Percentiles rank a stretch among this genome's conserved stretches.
Conservation (phyloP, 2,797 vertebrate species). For the Acanthurus lineatus region DNA sequence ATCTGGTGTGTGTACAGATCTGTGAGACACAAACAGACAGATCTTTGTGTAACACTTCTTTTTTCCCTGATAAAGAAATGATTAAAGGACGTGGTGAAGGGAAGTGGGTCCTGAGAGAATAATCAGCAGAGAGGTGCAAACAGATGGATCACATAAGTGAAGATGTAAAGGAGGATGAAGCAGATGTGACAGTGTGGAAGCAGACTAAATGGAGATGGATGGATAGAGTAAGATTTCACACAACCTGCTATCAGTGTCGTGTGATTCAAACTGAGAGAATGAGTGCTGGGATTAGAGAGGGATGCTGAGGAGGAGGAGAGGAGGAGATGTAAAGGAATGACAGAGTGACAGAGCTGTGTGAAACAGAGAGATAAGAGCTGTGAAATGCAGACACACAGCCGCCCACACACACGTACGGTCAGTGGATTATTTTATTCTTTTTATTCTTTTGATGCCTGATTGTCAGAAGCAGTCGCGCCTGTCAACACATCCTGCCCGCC, state of each 20-base stretch:
- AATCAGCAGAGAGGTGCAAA: constrained; percentile 9
- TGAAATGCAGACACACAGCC: constrained; percentile 3
- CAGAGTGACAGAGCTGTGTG: constrained; percentile 31
- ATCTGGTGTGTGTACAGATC: no score
- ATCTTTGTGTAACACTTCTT: no score
- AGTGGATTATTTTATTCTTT: constrained; percentile 9
- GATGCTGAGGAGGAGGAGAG: no score
- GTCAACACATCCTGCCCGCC: neutral
- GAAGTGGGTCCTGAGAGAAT: neutral
- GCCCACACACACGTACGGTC: neutral
- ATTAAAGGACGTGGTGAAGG: no score
- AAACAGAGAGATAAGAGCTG: constrained; percentile 39
- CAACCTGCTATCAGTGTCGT: constrained; percentile 36
- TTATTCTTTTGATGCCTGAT: constrained; percentile 14
- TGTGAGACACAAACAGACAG: no score
- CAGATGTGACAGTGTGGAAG: constrained; percentile 28
- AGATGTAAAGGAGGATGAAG: constrained; percentile 18
- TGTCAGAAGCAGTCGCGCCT: constrained; percentile 9
- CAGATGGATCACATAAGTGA: constrained; percentile 23
- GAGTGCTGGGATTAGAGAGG: constrained; percentile 13
- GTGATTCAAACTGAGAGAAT: constrained; percentile 29
- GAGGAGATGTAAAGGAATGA: constrained; percentile 23
- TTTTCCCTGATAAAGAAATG: no score
- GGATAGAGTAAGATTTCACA: constrained; percentile 27
- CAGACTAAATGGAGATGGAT: constrained; percentile 22